Evolutionary conservation across 2,113 vertebrate genomes (phyloP).

Genomic region (Cyanocitta stelleri): DNA sequence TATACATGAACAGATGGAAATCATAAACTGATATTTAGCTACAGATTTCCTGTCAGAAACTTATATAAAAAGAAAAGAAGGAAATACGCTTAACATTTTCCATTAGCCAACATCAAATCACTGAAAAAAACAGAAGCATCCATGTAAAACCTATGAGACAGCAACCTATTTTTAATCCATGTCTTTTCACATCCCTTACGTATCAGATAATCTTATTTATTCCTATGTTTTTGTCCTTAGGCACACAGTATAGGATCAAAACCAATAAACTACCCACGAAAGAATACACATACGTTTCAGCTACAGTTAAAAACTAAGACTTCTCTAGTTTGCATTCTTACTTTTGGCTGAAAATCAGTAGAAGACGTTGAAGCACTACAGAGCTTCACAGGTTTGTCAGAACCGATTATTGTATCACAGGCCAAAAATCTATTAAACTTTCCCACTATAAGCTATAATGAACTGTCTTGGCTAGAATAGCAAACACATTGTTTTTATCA

Average conservation of each 20-base stretch:
- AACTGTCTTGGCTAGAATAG: background rate
- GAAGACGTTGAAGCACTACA: background rate
- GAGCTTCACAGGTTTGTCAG: background rate
- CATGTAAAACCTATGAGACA: slow-evolving; percentile 23
- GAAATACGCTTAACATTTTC: slow-evolving; percentile 66
- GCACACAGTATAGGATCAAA: background rate
- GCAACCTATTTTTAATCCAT: background rate
- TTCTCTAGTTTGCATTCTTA: background rate
- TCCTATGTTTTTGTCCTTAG: background rate
- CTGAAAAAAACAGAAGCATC: slow-evolving; percentile 23
- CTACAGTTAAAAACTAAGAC: background rate
- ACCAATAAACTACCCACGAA: background rate
- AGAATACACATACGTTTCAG: background rate
- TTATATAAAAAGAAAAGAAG: slow-evolving; percentile 62
- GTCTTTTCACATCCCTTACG: background rate
- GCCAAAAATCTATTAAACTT: background rate
- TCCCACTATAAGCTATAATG: background rate
- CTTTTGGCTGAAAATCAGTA: background rate
- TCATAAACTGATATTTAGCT: slow-evolving; percentile 74
- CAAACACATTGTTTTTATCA: background rate
- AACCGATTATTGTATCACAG: background rate
- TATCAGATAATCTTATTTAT: background rate
- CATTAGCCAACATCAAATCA: slow-evolving; percentile 62
- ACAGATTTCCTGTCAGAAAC: slow-evolving; percentile 73
- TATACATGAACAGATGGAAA: slow-evolving; percentile 76